Percentiles rank a stretch among this genome's conserved stretches.
Evolutionary conservation across 1,140 invertebrate species (phyloP).

Genomic region (Nasonia longicornis): DNA sequence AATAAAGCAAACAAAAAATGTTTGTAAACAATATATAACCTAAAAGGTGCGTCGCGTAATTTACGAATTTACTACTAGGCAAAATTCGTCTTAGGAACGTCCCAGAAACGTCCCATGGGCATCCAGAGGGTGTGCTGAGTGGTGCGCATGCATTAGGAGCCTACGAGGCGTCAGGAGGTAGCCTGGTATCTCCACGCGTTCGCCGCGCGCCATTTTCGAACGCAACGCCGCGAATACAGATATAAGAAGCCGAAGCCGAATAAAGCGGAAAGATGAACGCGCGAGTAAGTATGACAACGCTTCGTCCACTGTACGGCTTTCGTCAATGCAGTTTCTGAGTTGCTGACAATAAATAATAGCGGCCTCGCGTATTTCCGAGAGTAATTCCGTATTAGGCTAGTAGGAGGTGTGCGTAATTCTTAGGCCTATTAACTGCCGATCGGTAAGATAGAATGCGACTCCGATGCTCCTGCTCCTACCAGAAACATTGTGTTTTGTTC

Average conservation of each 20-base stretch:
- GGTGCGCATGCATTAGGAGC: constrained; percentile 57
- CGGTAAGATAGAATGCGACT: constrained; percentile 27
- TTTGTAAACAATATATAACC: neutral
- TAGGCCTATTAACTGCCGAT: constrained; percentile 31
- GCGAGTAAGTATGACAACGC: neutral
- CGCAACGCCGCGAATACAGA: neutral
- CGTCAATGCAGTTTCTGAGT: constrained; percentile 13
- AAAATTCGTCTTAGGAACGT: constrained; percentile 26
- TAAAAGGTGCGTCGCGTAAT: neutral
- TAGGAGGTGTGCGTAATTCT: constrained; percentile 22
- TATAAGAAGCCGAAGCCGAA: constrained; percentile 3
- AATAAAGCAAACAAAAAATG: no score
- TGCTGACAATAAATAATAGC: constrained; percentile 46
- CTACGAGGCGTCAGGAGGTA: constrained; percentile 31
- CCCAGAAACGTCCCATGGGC: constrained; percentile 54
- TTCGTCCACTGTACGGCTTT: constrained; percentile 6
- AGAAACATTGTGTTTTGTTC: neutral
- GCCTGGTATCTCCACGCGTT: neutral
- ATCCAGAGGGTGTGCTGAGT: constrained; percentile 62
- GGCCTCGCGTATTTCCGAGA: constrained; percentile 48
- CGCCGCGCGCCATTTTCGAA: neutral
- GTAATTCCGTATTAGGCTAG: constrained; percentile 47
- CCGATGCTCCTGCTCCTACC: neutral
- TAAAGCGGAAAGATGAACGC: constrained; percentile 43
- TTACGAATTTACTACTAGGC: neutral